Conservation (phyloP, 2,888 invertebrate species). For the Drosophila barbarae region DNA sequence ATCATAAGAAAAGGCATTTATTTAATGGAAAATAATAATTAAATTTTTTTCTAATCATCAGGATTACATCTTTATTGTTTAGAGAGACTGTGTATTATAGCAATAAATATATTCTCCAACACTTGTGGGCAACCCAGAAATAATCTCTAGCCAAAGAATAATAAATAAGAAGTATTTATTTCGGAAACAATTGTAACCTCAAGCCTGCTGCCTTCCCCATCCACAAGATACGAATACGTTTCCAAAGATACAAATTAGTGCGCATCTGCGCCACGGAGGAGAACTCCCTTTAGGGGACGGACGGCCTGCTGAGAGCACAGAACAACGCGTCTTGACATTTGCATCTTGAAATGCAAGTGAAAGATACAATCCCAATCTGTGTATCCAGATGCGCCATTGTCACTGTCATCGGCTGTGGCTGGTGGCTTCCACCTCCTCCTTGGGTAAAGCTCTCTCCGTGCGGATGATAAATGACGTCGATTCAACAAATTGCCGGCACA, state of each 20-base stretch:
- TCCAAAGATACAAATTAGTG: constrained; percentile 32
- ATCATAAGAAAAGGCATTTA: too few species aligned
- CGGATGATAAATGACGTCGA: constrained; percentile 77
- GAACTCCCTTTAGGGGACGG: constrained; percentile 1
- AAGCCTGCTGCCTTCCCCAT: constrained; percentile 11
- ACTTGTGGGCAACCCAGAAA: constrained; percentile 3
- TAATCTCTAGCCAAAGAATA: constrained; percentile 7
- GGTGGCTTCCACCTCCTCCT: constrained; percentile 32
- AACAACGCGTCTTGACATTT: constrained; percentile 70
- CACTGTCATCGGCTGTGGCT: constrained; percentile 47
- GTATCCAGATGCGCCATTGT: constrained; percentile 59
- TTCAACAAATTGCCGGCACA: constrained; percentile 70
- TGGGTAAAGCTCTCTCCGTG: constrained; percentile 41
- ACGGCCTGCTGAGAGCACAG: constrained; percentile 18
- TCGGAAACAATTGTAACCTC: constrained; percentile 5
- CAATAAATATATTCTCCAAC: not conserved
- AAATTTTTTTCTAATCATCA: too few species aligned
- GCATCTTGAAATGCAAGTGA: constrained; percentile 78
- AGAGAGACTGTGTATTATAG: not conserved
- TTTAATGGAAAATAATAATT: not conserved
- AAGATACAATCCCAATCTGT: constrained; percentile 76
- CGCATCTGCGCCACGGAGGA: constrained; percentile 48
- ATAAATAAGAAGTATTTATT: constrained; percentile 24
- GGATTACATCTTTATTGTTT: not conserved
- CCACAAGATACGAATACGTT: constrained; percentile 14